Percentiles rank a stretch among this genome's conserved stretches.
These are phyloP conservation scores for Leptinotarsa peninsularis DNA, from an alignment of 2,888 invertebrate species.

Conservation along the genomic window DNA sequence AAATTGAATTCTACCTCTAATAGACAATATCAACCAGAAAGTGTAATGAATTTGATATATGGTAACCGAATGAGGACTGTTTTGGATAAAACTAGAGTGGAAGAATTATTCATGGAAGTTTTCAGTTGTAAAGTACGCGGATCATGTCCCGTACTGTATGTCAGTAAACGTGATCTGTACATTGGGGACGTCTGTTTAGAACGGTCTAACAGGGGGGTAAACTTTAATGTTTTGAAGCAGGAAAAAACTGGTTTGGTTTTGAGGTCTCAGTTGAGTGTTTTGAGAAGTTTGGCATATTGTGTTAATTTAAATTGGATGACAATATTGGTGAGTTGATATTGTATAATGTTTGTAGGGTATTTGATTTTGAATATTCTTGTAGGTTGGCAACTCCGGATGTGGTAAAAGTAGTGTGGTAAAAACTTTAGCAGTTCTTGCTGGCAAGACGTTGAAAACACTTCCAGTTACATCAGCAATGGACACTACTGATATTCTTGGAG, in stretches of 20 bases:
- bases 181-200: slow-evolving; percentile 75
- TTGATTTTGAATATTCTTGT: slow-evolving; percentile 33
- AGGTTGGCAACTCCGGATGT: slow-evolving; percentile 80
- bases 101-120: slow-evolving; percentile 65
- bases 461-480: slow-evolving; percentile 94
- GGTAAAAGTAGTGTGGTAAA: slow-evolving; percentile 86
- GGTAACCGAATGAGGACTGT: slow-evolving; percentile 86
- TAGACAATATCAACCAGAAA: slow-evolving; percentile 66
- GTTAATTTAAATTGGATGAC: slow-evolving; percentile 93
- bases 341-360: slow-evolving; percentile 2
- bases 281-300: slow-evolving; percentile 88
- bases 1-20: slow-evolving; percentile 44
- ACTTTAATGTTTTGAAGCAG: slow-evolving; percentile 57
- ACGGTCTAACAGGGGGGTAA: slow-evolving; percentile 51
- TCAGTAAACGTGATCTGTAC: slow-evolving; percentile 71
- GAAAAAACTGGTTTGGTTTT: slow-evolving; percentile 66
- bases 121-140: slow-evolving; percentile 70
- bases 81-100: slow-evolving; percentile 81
- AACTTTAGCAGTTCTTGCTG: slow-evolving; percentile 80
- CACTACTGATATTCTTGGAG: slow-evolving; percentile 93
- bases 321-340: slow-evolving; percentile 76
- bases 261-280: slow-evolving; percentile 72
- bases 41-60: slow-evolving; percentile 82
- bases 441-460: slow-evolving; percentile 79
- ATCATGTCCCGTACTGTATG: slow-evolving; percentile 70